Evolutionary conservation across 2,113 vertebrate species (phyloP), one percentile per base, ranked within the genome.

Genomic region (Spea multiplicata): DNA sequence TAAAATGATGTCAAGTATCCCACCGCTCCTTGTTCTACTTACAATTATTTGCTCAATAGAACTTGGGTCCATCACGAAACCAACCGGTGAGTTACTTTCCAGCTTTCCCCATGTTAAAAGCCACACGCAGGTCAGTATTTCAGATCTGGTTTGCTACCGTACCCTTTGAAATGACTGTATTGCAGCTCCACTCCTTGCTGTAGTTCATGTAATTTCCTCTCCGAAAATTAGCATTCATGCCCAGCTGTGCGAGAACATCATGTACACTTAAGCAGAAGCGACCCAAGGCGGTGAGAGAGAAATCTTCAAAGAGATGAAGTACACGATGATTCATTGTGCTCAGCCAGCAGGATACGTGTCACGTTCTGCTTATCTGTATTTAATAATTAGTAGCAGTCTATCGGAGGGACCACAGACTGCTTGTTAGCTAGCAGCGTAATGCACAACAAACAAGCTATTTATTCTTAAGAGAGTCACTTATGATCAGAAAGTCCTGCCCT

Each of bases 381-480:
- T 85, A 81, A 77, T 83, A 83, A 82, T 77, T 81, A 81, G 75
- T 81, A 81, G 69, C 80, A 55, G n/a, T 75, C 82, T 85, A 80
- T 83, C 55, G n/a, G 46, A 2, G 5, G 44, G 64, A 76, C 0
- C 17, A 66, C 73, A 75, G 76, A 73, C 75, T 76, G 73, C 78
- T 67, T 81, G 64, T 82, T 83, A 7, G 65, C 14, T 3, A 74
- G 71, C 81, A 55, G 82, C 62, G 71, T 55, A 13, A 49, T 67
- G n/a, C 71, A 48, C 50, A 49, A 62, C 52, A 80, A 68, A 74
- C 62, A 61, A 74, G 52, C 44, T 47, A 57, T 74, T 74, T 65
- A 17, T 57, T 53, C 74, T 61, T 68, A 45, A 53, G 52, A 66
- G 5, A 71, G 59, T 78, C 47, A 78, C 68, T 78, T 65, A 52